These are phyloP conservation scores for Merluccius polli DNA, from an alignment of 2,797 vertebrate genomes.

Conservation along the genomic window DNA sequence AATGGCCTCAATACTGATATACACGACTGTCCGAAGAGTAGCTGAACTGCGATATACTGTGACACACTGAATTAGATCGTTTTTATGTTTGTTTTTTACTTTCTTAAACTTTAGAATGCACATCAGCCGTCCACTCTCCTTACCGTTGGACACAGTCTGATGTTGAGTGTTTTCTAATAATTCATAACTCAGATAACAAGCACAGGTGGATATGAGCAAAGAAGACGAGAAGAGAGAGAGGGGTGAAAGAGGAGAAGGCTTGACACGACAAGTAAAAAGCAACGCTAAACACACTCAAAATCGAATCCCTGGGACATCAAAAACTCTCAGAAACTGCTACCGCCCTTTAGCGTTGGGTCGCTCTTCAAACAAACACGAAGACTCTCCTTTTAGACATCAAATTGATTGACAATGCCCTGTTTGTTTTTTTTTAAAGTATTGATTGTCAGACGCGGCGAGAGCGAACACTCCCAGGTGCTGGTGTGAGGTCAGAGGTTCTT, in stretches of 20 bases:
- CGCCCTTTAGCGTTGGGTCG: not conserved
- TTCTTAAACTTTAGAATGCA: not conserved
- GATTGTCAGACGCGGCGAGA: not conserved
- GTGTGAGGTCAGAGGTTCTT: conserved; percentile 43
- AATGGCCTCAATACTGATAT: conserved; percentile 9
- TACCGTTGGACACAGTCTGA: not conserved
- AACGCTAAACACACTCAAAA: not conserved
- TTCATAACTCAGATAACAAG: not conserved
- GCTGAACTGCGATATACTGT: conserved; percentile 12
- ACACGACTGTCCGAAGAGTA: conserved; percentile 2
- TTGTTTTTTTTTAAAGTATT: not conserved
- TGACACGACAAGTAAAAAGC: not conserved
- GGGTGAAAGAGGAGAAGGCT: not conserved
- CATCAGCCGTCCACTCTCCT: not conserved
- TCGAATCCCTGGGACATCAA: not conserved
- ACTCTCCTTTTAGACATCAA: not conserved
- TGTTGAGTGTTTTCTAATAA: not conserved
- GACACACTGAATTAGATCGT: conserved; percentile 10
- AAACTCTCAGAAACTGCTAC: no score
- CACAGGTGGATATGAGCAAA: not conserved
- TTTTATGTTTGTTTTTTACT: not conserved
- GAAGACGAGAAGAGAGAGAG: not conserved
- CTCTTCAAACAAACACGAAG: not conserved
- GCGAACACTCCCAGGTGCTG: not conserved
- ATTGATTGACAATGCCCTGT: not conserved